A percentile compares a stretch with the other conserved stretches of the same genome.
These are phyloP conservation scores for Ianthella basta DNA, from an alignment of 37 sponge, comb jelly and placozoan genomes.

Conservation along the genomic window DNA sequence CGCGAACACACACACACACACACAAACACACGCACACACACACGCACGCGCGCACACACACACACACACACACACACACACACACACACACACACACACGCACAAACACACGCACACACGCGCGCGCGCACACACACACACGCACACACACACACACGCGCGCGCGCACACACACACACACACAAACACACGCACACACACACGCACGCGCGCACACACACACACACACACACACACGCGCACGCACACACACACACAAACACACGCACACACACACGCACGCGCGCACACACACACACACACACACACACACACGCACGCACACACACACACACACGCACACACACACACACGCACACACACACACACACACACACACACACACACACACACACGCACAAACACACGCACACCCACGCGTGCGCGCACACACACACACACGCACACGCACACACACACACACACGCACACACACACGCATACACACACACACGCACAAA, in stretches of 20 bases:
- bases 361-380: constrained; percentile 7
- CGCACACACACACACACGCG: constrained; percentile 23
- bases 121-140: constrained; percentile 32
- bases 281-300: background rate
- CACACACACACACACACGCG: constrained; percentile 35
- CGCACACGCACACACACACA: constrained; percentile 31
- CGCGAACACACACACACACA: background rate
- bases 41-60: background rate
- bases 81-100: constrained; percentile 38
- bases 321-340: constrained; percentile 24
- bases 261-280: constrained; percentile 42
- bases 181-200: constrained; percentile 26
- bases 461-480: constrained; percentile 17
- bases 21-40: background rate
- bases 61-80: constrained; percentile 3
- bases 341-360: constrained; percentile 36
- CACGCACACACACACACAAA: constrained; percentile 2
- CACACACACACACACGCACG: constrained; percentile 28
- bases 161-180: constrained; percentile 21
- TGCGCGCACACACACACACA: background rate
- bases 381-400: constrained; percentile 42
- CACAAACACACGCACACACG: background rate
- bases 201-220: constrained; percentile 21
- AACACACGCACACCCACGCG: too few species aligned
- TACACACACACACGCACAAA: constrained; percentile 27